Evolutionary conservation across 1,140 invertebrate genomes (phyloP).

Genomic region (Drosophila sp.): DNA sequence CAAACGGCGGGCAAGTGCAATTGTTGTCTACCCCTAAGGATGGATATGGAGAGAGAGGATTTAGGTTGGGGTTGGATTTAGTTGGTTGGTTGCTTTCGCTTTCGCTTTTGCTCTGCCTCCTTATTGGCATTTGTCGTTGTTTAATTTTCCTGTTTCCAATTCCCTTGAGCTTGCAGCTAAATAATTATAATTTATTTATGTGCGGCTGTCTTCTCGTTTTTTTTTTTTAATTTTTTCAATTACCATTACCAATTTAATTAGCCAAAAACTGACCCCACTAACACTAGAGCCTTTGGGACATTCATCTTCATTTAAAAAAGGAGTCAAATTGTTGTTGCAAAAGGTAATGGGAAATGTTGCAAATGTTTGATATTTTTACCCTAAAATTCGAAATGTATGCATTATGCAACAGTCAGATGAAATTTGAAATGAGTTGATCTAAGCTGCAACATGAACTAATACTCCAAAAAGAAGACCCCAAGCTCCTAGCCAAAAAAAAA

Average conservation of each 20-base stretch:
- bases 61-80: not conserved
- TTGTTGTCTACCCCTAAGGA: slow-evolving; percentile 7
- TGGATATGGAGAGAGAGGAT: not conserved
- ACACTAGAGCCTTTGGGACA: not conserved
- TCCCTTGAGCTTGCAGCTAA: slow-evolving; percentile 43
- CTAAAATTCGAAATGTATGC: too few relatives aligned
- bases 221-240: slow-evolving; percentile 57
- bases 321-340: too few relatives aligned
- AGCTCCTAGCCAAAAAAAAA: not conserved
- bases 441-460: too few relatives aligned
- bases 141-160: slow-evolving; percentile 56
- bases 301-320: not conserved
- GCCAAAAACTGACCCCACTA: too few relatives aligned
- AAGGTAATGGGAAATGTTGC: too few relatives aligned
- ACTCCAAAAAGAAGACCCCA: too few relatives aligned
- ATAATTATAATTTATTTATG: slow-evolving; percentile 77
- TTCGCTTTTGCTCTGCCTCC: slow-evolving; percentile 27
- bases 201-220: slow-evolving; percentile 30
- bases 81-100: not conserved
- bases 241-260: slow-evolving; percentile 34
- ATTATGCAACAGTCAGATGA: too few relatives aligned
- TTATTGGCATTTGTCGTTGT: slow-evolving; percentile 46
- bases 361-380: too few relatives aligned
- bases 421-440: too few relatives aligned
- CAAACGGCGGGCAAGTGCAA: slow-evolving; percentile 39